phyloP scores from a whole-genome alignment of 2,888 invertebrate species.

The Colostygia pectinataria region DNA sequence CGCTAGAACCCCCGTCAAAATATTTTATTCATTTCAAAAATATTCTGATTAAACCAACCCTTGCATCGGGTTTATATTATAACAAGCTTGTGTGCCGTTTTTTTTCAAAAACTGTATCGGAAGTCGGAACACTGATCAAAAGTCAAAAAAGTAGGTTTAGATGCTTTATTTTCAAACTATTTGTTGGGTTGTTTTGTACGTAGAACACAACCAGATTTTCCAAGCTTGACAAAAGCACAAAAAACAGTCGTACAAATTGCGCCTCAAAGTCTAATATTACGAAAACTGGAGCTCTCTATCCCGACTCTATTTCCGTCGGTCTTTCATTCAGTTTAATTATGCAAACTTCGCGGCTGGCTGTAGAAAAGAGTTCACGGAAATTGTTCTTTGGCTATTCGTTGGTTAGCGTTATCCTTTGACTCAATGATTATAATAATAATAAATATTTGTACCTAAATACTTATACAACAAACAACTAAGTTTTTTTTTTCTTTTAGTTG shows the following conservation, averaged over 20 bases:
- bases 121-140: no score
- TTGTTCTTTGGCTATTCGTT: conserved; percentile 10
- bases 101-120: no score
- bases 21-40: no score
- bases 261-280: neutral
- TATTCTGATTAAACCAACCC: no score
- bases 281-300: neutral
- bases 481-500: no score
- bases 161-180: neutral
- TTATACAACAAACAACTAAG: no score
- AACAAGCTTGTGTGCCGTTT: no score
- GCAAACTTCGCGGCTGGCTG: conserved; percentile 14
- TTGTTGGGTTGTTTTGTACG: neutral
- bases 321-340: conserved; percentile 21
- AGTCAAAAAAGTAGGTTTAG: no score
- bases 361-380: conserved; percentile 18
- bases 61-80: no score
- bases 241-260: neutral
- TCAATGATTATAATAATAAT: no score
- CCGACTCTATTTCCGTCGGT: conserved; percentile 9
- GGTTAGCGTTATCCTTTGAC: neutral
- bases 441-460: no score
- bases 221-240: neutral
- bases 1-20: no score
- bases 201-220: neutral